Evolutionary conservation across 2,888 invertebrate species (phyloP).

Genomic region (Hoplodrina ambigua): DNA sequence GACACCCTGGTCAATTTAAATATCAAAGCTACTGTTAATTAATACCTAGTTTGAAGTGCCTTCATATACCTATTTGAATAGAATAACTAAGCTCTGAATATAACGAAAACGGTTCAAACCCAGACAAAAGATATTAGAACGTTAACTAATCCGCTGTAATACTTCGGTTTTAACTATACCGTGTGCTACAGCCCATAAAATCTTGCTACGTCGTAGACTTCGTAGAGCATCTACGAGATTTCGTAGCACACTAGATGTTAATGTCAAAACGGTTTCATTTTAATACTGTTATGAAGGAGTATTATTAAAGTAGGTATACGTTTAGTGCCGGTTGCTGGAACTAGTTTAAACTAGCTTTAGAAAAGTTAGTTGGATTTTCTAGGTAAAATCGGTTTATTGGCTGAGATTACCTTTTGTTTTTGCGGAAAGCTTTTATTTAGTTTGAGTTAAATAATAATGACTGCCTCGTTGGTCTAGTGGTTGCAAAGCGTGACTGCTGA

Average conservation of each 20-base stretch:
- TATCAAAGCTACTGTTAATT: neutral
- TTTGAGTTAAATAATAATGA: neutral
- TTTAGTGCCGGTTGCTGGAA: neutral
- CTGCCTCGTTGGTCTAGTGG: no score
- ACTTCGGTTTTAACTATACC: constrained; percentile 41
- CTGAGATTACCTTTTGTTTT: neutral
- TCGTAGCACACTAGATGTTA: constrained; percentile 56
- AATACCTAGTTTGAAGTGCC: neutral
- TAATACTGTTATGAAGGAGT: constrained; percentile 42
- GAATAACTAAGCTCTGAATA: constrained; percentile 28
- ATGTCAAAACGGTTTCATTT: constrained; percentile 38
- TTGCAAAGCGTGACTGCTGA: no score
- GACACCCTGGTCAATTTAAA: neutral
- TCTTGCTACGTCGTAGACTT: constrained; percentile 51
- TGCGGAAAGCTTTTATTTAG: neutral
- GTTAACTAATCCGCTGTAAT: constrained; percentile 45
- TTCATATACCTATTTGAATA: constrained; percentile 19
- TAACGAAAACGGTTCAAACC: constrained; percentile 8
- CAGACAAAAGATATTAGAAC: constrained; percentile 26
- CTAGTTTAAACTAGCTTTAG: constrained; percentile 2
- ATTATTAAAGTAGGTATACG: neutral
- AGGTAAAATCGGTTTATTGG: neutral
- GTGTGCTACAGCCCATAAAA: constrained; percentile 42
- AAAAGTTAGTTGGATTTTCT: constrained; percentile 9
- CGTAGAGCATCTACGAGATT: constrained; percentile 47